Evolutionary conservation across 2,113 vertebrate genomes (phyloP).

Genomic region (Aspidoscelis tigris): DNA sequence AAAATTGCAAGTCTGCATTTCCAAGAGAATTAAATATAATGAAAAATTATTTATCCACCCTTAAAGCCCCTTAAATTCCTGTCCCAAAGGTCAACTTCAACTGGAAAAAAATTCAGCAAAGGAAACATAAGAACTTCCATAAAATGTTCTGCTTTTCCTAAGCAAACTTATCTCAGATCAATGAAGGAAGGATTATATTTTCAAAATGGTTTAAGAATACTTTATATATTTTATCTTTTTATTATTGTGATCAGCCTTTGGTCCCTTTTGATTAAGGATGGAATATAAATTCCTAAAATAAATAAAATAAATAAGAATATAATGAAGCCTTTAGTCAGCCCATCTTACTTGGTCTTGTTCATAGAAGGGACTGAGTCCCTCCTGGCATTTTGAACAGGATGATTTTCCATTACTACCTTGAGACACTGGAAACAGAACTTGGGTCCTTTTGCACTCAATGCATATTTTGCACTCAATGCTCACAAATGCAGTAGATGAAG

Average conservation of each 20-base stretch:
- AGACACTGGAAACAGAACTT: background rate
- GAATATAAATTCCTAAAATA: too few relatives aligned
- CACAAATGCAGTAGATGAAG: too few relatives aligned
- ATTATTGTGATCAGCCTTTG: too few relatives aligned
- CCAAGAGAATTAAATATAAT: background rate
- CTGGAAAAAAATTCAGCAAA: background rate
- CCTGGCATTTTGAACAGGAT: too few relatives aligned
- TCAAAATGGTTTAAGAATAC: too few relatives aligned
- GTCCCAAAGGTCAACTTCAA: background rate
- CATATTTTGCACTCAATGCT: background rate
- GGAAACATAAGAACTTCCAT: accelerated
- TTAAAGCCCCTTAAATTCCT: background rate
- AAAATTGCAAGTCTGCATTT: background rate
- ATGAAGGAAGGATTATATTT: too few relatives aligned
- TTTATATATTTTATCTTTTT: too few relatives aligned
- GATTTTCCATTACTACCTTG: background rate
- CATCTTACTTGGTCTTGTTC: too few relatives aligned
- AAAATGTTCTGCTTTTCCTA: background rate
- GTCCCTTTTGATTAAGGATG: too few relatives aligned
- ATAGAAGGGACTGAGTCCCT: too few relatives aligned
- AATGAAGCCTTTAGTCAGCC: too few relatives aligned
- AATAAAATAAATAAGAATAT: too few relatives aligned
- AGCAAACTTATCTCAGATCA: background rate
- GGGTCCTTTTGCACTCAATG: background rate
- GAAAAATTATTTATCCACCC: background rate